Conservation (phyloP, 2,797 vertebrate genomes). For the Hipposideros larvatus region DNA sequence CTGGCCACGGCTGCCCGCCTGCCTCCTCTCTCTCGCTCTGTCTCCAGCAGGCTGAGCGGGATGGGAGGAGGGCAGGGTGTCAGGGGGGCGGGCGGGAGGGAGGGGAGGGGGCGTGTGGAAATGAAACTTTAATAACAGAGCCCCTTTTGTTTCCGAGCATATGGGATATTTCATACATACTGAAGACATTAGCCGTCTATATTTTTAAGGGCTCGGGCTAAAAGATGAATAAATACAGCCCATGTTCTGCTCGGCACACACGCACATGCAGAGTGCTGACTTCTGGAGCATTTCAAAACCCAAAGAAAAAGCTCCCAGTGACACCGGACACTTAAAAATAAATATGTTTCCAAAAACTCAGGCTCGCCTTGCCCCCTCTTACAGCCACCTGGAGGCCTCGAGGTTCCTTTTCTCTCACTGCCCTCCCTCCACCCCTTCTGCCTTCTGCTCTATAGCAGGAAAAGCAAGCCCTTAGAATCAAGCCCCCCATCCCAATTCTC, state of each 20-base stretch:
- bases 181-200: slow-evolving; percentile 93
- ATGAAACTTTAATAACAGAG: slow-evolving; percentile 93
- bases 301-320: slow-evolving; percentile 58
- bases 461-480: not conserved
- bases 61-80: slow-evolving; percentile 86
- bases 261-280: slow-evolving; percentile 60
- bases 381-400: slow-evolving; percentile 62
- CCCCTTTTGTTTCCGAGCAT: slow-evolving; percentile 92
- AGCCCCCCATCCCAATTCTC: not conserved
- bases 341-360: slow-evolving; percentile 70
- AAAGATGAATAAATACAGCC: slow-evolving; percentile 85
- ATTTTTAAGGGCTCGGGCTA: slow-evolving; percentile 86
- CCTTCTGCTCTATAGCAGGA: not conserved
- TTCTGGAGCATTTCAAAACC: slow-evolving; percentile 79
- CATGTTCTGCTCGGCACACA: slow-evolving; percentile 77
- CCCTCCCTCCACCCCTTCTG: not conserved
- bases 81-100: slow-evolving; percentile 84
- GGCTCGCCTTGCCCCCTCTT: not conserved
- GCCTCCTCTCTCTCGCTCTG: slow-evolving; percentile 68
- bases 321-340: slow-evolving; percentile 80
- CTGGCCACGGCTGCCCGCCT: slow-evolving; percentile 73
- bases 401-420: not conserved
- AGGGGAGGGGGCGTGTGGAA: slow-evolving; percentile 90
- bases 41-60: slow-evolving; percentile 82
- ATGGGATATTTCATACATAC: slow-evolving; percentile 93